phyloP scores from a whole-genome alignment of 2,888 invertebrate species.

The Nemotelus nigrinus region DNA sequence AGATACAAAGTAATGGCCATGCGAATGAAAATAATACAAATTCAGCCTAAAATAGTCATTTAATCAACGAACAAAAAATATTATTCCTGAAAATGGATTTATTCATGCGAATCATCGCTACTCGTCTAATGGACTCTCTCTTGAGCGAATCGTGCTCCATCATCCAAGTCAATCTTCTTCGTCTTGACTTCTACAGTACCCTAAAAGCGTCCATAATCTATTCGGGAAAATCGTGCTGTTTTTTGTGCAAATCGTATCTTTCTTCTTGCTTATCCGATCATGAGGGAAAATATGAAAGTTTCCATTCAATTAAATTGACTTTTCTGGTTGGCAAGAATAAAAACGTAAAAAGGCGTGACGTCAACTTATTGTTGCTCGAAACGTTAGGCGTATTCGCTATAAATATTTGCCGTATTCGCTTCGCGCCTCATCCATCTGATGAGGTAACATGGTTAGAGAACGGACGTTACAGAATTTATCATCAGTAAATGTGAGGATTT shows the following conservation, averaged over 20 bases:
- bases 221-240: neutral
- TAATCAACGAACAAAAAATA: neutral
- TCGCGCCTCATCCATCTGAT: constrained; percentile 8
- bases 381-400: too few species aligned
- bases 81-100: neutral
- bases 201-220: neutral
- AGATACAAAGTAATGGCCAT: too few species aligned
- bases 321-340: neutral
- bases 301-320: constrained; percentile 14
- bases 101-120: neutral
- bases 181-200: neutral
- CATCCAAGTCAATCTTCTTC: neutral
- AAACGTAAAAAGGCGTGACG: too few species aligned
- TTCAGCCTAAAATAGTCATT: too few species aligned
- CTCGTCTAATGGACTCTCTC: neutral
- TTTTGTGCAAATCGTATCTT: neutral
- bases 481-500: neutral
- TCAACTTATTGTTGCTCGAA: too few species aligned
- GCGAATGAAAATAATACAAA: too few species aligned
- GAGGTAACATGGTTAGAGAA: neutral
- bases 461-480: neutral
- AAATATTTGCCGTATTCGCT: neutral
- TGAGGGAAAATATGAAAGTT: neutral
- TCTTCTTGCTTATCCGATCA: neutral
- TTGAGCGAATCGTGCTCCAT: too few species aligned